A percentile compares a stretch with the other conserved stretches of the same genome.
Evolutionary conservation across 2,888 invertebrate genomes (phyloP).

Genomic region (Apantesis nais): DNA sequence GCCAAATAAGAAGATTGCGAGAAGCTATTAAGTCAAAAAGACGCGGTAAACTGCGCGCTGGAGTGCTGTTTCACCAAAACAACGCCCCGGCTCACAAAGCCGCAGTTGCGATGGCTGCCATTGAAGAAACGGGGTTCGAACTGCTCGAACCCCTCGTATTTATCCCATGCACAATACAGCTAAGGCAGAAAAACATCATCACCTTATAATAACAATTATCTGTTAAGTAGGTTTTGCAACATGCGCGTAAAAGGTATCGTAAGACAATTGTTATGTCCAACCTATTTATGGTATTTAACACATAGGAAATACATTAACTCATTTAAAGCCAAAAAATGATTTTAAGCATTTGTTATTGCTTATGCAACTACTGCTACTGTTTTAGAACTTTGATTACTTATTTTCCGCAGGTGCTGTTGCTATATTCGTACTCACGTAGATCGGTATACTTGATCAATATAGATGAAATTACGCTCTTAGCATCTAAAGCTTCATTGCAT

Average conservation of each 20-base stretch:
- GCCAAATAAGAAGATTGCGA: slow-evolving; percentile 2
- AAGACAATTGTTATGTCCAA: background rate
- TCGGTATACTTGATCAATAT: slow-evolving; percentile 35
- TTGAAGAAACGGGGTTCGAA: too few relatives aligned
- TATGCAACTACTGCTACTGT: background rate
- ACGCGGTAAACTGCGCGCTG: background rate
- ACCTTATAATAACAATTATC: background rate
- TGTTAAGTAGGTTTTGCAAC: background rate
- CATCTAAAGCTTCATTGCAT: slow-evolving; percentile 53
- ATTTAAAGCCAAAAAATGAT: background rate
- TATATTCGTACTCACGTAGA: slow-evolving; percentile 36
- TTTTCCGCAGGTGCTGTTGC: slow-evolving; percentile 34
- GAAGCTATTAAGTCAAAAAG: slow-evolving; percentile 2
- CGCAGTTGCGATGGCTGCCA: background rate
- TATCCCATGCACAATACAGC: too few relatives aligned
- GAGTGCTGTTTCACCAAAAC: background rate
- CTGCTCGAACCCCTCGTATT: too few relatives aligned
- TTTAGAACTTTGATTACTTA: slow-evolving; percentile 28
- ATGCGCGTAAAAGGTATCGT: background rate
- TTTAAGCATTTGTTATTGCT: background rate
- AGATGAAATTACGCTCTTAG: slow-evolving; percentile 56
- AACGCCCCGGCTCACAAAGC: background rate
- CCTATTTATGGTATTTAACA: background rate
- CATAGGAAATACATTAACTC: background rate
- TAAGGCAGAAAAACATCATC: background rate